These are phyloP conservation scores for Ptychobarbus kaznakovi DNA, from an alignment of 2,797 vertebrate species.

Conservation along the genomic window DNA sequence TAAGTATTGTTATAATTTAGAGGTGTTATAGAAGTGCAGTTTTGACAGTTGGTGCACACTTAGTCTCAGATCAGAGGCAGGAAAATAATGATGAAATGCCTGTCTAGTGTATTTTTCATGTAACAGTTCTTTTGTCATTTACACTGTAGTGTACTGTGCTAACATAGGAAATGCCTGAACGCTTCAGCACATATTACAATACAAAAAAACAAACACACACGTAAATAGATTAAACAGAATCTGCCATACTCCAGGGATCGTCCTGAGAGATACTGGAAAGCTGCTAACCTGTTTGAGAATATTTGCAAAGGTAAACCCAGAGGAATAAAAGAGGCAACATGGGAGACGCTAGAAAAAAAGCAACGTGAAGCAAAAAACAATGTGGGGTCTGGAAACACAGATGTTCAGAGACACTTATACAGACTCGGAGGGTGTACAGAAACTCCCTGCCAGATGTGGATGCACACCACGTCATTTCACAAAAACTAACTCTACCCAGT, in stretches of 20 bases:
- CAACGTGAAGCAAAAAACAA: constrained; percentile 70
- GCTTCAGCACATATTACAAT: constrained; percentile 27
- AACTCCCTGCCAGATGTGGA: constrained; percentile 82
- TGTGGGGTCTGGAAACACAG: constrained; percentile 78
- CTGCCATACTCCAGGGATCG: constrained; percentile 1
- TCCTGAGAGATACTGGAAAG: constrained; percentile 57
- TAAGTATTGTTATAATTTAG: not conserved
- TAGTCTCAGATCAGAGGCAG: constrained; percentile 27
- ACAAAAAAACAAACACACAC: constrained; percentile 21
- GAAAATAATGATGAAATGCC: constrained; percentile 4
- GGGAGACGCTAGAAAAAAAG: constrained; percentile 56
- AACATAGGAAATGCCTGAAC: constrained; percentile 34
- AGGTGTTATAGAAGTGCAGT: not conserved
- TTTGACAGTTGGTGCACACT: not conserved
- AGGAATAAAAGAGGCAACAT: constrained; percentile 55
- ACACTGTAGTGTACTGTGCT: constrained; percentile 12
- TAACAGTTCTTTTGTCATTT: constrained; percentile 32
- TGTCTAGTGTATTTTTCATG: not conserved
- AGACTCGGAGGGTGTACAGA: constrained; percentile 69
- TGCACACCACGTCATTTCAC: constrained; percentile 69
- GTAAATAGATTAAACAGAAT: constrained; percentile 55
- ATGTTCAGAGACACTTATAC: constrained; percentile 72
- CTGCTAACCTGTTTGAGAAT: constrained; percentile 57
- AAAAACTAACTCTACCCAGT: constrained; percentile 64
- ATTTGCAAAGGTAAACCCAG: constrained; percentile 59